phyloP scores from a whole-genome alignment of 1,140 invertebrate genomes.

The Ceratina calcarata region DNA sequence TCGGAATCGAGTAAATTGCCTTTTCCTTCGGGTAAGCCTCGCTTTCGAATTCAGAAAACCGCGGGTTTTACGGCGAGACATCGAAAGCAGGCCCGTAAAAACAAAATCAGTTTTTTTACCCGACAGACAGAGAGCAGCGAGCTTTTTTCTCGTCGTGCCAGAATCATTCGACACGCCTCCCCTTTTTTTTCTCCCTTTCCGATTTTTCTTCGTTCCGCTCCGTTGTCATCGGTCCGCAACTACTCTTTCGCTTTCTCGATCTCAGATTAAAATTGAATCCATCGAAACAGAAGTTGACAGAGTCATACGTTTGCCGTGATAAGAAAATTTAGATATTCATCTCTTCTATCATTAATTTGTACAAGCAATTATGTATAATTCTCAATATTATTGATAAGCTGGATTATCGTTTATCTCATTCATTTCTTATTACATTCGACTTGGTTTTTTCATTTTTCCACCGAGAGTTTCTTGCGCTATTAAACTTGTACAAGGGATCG shows the following conservation, averaged over 20 bases:
- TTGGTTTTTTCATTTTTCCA: background rate
- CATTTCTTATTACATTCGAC: background rate
- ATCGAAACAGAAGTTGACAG: background rate
- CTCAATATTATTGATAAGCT: too few species aligned
- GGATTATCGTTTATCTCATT: background rate
- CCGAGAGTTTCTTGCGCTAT: background rate
- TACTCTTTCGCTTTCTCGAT: slow-evolving; percentile 36
- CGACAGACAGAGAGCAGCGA: background rate
- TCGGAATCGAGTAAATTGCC: background rate
- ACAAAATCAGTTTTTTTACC: slow-evolving; percentile 28
- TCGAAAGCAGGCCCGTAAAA: slow-evolving; percentile 24
- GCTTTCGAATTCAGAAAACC: slow-evolving; percentile 40
- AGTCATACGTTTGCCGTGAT: background rate
- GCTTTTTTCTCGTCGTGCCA: slow-evolving; percentile 23
- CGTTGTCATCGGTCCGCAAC: slow-evolving; percentile 12
- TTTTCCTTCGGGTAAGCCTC: background rate
- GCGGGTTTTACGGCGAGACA: slow-evolving; percentile 8
- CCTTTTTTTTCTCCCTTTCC: slow-evolving; percentile 16
- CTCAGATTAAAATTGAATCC: slow-evolving; percentile 25
- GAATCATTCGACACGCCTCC: slow-evolving; percentile 37
- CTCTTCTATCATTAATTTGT: background rate
- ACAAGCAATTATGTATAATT: too few species aligned
- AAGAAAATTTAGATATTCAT: slow-evolving; percentile 6
- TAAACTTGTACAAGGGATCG: background rate
- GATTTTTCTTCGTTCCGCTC: slow-evolving; percentile 60